Base-by-base conservation (phyloP, 2,888 invertebrate genomes). In the Volucella zonaria region DNA sequence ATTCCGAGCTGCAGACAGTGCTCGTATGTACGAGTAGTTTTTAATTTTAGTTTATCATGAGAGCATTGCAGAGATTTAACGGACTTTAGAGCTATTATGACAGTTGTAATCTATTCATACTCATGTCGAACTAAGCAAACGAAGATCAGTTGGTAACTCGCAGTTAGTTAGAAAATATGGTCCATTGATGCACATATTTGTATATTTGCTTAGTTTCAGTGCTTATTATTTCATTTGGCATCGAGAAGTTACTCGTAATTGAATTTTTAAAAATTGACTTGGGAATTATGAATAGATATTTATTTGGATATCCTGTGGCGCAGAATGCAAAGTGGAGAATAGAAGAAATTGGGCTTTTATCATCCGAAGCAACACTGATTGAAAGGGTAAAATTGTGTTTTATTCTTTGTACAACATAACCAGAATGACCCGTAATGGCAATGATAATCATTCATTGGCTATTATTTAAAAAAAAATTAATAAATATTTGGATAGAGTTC, bases 301-400 rank as follows among this genome's bases (percentile, higher is more conserved):
- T 79, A 1, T 71, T 83, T 42, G 75, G 75, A 18, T 51, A 79
- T 66, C 49, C 66, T 59, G 15, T 61, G 1, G 43, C 14, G 3
- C 70, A 8, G 0, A 49, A 47, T 40, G 61, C 31, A 31, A 0
- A 75, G 0, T 11, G 15, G 10, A 43, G 54, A 31, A 58, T 76
- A 14, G 83, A 83, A 67, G 83, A 83, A 83, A 79, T 83, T 11
- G 75, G 76, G 47, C 76, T 83, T 45, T 38, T 83, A 14, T 71
- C 79, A 12, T 45, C 54, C 10, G 75, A 56, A 6, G 75, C 66
- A 1, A 67, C 49, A 51, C 49, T 61, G 12, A 43, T 66, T 12
- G 67, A 67, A 15, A 18, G 10, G n/a, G 42, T 6, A 42, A 61
- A 67, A 43, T 64, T 66, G 42, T 42, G 75, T 56, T 66, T 38